Base-by-base conservation (phyloP, 2,113 vertebrate species). In the Percina caprodes region DNA sequence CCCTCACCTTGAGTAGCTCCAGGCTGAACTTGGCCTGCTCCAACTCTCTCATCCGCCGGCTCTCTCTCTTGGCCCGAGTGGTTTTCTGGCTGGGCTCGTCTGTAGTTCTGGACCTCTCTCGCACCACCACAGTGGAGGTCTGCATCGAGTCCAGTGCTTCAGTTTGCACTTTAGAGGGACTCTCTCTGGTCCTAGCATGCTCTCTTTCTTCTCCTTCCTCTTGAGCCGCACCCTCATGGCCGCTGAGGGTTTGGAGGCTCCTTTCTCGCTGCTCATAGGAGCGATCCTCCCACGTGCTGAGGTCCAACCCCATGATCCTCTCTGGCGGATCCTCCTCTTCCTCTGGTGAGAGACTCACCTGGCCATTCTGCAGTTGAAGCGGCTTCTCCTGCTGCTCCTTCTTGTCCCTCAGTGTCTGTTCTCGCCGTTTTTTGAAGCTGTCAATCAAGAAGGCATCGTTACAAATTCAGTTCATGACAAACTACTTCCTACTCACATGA, bases 21-120 rank as follows among this genome's bases (percentile, higher is more conserved):
- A 99, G 94, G 89, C 98, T 99, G 90, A 99, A 99, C 81, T 97
- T 96, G 0, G 98, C 99, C 89, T 99, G 99, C 24, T 99, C 98
- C 82, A 99, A 84, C 73, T 99, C 99, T 70, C 99, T 95, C 97
- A 98, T 98, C 82, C 98, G 94, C 60, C 98, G 95, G 76, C 96
- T 99, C 90, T 98, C 97, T 77, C 99, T 95, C 90, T 99, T 99
- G 78, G 98, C 96, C 51, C 99, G 95, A 5, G 96, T 99, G 35
- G 96, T 98, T 82, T 97, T 98, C 85, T 97, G 97, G 85, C 96
- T 95, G 68, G 96, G 95, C 79, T 99, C 97, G 13, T 99, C 98
- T 65, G 95, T 63, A 0, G 95, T 96, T 69, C 96, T 96, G 39
- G 94, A 91, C 85, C 95, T 95, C 79, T 98, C 97, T 88, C 96